A percentile compares a stretch with the other conserved stretches of the same genome.
Evolutionary conservation across 2,888 invertebrate genomes (phyloP).

Genomic region (Cacoxenus indagator): DNA sequence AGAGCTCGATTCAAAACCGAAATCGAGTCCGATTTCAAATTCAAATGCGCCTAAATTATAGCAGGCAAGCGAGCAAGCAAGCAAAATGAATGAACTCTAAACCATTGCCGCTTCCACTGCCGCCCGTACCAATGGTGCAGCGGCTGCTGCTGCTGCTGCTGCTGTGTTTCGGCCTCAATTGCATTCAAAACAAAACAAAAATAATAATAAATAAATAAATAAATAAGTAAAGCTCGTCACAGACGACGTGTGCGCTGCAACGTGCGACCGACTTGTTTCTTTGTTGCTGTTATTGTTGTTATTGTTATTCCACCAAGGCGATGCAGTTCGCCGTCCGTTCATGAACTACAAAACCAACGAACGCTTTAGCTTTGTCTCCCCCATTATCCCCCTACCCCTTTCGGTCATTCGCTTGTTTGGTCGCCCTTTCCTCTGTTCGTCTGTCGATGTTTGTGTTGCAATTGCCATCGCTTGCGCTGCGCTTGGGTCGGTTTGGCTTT

Average conservation of each 20-base stretch:
- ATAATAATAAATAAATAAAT: neutral
- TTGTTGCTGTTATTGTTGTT: neutral
- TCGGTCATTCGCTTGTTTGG: neutral
- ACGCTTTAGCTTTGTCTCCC: neutral
- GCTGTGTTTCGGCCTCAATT: neutral
- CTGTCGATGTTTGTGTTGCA: neutral
- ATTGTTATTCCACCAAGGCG: slow-evolving; percentile 6
- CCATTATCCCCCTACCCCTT: neutral
- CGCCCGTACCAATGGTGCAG: neutral
- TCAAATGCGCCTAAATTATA: slow-evolving; percentile 15
- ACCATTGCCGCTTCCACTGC: no score
- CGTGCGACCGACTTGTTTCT: slow-evolving; percentile 7
- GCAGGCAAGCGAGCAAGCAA: neutral
- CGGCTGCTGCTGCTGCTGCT: neutral
- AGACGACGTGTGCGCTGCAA: slow-evolving; percentile 4
- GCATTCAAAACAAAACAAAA: neutral
- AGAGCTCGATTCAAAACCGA: neutral
- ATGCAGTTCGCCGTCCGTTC: slow-evolving; percentile 16
- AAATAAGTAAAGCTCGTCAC: no score
- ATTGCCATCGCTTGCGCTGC: neutral
- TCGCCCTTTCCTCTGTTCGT: neutral
- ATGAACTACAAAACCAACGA: slow-evolving; percentile 19
- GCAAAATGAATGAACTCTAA: neutral
- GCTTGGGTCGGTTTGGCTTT: slow-evolving; percentile 5
- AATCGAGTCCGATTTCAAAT: neutral